A percentile compares a stretch with the other conserved stretches of the same genome.
These are phyloP conservation scores for Branchinecta sandiegonensis DNA, from an alignment of 2,888 invertebrate genomes.

Conservation along the genomic window DNA sequence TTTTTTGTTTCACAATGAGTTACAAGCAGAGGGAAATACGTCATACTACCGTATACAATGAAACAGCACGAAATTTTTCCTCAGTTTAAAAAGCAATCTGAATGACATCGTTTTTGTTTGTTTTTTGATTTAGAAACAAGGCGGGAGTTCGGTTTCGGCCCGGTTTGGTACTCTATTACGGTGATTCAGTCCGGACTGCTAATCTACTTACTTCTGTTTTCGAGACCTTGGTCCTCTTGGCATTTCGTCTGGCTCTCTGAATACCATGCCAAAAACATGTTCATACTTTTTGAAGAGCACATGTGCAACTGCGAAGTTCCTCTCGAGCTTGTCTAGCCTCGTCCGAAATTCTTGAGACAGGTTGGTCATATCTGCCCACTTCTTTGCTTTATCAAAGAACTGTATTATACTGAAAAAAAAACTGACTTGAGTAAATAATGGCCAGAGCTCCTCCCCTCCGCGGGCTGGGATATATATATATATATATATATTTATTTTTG, in stretches of 20 bases:
- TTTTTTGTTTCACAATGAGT: too few species aligned
- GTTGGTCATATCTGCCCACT: constrained; percentile 88
- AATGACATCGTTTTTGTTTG: too few species aligned
- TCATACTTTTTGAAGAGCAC: constrained; percentile 85
- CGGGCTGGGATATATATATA: constrained; percentile 17
- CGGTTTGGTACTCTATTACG: too few species aligned
- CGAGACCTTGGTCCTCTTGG: constrained; percentile 45
- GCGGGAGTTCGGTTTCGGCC: too few species aligned
- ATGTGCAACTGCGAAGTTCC: constrained; percentile 82
- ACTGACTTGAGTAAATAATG: neutral
- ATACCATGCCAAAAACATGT: constrained; percentile 73
- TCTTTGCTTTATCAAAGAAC: constrained; percentile 84
- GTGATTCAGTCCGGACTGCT: too few species aligned
- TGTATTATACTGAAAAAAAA: constrained; percentile 58
- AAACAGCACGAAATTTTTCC: too few species aligned
- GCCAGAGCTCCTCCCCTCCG: too few species aligned
- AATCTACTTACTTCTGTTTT: constrained; percentile 43
- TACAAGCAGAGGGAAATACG: too few species aligned
- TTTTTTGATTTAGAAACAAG: too few species aligned
- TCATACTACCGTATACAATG: too few species aligned
- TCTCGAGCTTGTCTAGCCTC: constrained; percentile 67
- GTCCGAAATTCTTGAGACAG: constrained; percentile 65
- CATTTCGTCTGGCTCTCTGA: constrained; percentile 49
- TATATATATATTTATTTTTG: too few species aligned
- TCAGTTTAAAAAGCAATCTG: too few species aligned